Evolutionary conservation across 2,113 vertebrate genomes (phyloP).

Genomic region (Leucoraja erinaceus): DNA sequence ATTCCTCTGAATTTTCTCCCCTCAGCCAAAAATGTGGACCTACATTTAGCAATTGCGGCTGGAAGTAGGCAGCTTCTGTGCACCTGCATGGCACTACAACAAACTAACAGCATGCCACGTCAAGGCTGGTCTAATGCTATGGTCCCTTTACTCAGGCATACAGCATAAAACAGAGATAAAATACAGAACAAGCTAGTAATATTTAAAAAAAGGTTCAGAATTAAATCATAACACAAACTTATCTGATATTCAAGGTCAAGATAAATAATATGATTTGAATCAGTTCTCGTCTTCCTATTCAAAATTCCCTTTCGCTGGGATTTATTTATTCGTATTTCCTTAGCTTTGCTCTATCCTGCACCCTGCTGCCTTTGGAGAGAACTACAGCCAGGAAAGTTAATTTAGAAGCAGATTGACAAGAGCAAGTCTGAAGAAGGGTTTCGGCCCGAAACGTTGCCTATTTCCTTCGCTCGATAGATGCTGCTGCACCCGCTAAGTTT

Average conservation of each 20-base stretch:
- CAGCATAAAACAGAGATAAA: slow-evolving; percentile 1
- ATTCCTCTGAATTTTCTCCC: neutral
- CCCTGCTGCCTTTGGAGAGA: neutral
- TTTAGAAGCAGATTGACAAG: neutral
- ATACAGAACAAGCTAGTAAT: neutral
- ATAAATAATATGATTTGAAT: neutral
- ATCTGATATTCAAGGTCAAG: neutral
- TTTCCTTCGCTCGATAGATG: too few relatives aligned
- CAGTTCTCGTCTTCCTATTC: neutral
- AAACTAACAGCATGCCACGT: neutral
- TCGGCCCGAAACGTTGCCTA: too few relatives aligned
- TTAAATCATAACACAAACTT: neutral
- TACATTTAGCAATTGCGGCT: neutral
- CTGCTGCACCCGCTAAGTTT: too few relatives aligned
- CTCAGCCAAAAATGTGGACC: neutral
- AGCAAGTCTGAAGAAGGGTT: too few relatives aligned
- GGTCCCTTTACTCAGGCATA: neutral
- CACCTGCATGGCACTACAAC: neutral
- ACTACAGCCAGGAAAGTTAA: neutral
- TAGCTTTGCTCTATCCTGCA: neutral
- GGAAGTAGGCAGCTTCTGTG: neutral
- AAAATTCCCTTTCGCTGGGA: neutral
- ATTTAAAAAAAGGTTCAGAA: neutral
- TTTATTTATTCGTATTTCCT: neutral
- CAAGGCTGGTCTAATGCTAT: neutral